Conservation (phyloP, 2,113 vertebrate genomes). For the Psettodes erumei region DNA sequence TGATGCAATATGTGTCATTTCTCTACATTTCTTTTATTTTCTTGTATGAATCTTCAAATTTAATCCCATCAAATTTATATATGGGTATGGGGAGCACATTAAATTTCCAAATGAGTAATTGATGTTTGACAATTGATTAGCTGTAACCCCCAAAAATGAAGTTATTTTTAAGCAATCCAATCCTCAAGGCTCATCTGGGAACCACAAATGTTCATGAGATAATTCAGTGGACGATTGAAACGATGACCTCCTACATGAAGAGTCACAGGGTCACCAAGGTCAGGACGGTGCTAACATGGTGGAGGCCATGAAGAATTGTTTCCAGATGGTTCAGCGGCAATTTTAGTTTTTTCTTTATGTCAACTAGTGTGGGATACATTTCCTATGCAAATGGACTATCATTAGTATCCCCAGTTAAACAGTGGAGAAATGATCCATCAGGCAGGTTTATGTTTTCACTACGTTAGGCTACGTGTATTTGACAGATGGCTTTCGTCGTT, state of each 20-base stretch:
- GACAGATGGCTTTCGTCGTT: neutral
- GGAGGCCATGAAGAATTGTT: too few species aligned
- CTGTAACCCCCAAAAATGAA: neutral
- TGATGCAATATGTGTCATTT: neutral
- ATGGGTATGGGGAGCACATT: neutral
- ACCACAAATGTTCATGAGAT: too few species aligned
- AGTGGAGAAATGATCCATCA: too few species aligned
- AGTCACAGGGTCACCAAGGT: neutral
- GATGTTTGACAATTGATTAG: neutral
- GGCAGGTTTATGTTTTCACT: neutral
- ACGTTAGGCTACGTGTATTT: neutral
- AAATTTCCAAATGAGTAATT: neutral
- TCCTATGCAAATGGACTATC: too few species aligned
- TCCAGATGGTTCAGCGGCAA: too few species aligned
- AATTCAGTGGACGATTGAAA: too few species aligned
- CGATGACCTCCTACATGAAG: neutral
- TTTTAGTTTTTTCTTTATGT: too few species aligned
- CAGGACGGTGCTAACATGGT: neutral
- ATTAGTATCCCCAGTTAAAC: too few species aligned
- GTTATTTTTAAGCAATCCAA: neutral
- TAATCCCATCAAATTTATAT: accelerated
- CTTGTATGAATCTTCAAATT: neutral
- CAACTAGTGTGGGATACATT: too few species aligned
- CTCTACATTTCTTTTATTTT: neutral
- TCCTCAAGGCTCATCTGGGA: neutral